Conservation (phyloP, 1,140 invertebrate genomes). For the Pogonognathellus flavescens region DNA sequence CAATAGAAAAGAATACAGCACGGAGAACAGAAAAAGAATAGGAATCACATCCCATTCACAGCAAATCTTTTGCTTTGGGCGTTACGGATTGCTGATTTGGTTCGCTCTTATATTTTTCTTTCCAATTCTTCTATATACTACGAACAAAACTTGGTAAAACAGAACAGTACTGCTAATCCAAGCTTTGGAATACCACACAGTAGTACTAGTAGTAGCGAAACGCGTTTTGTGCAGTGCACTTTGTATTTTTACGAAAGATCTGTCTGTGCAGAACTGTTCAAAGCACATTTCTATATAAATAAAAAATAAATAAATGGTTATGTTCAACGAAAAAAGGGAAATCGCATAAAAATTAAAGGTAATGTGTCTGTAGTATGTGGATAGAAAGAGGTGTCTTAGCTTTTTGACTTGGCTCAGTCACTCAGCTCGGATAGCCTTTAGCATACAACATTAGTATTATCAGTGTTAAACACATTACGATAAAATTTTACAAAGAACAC, state of each 20-base stretch:
- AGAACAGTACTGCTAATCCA: neutral
- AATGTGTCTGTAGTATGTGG: neutral
- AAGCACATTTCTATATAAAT: constrained; percentile 10
- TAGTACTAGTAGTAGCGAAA: neutral
- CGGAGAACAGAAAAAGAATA: constrained; percentile 4
- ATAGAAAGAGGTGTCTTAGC: neutral
- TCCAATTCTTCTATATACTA: neutral
- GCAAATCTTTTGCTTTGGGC: constrained; percentile 22
- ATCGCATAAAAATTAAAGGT: constrained; percentile 34
- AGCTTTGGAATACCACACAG: neutral
- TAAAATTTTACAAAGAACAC: too few relatives aligned
- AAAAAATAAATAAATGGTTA: neutral
- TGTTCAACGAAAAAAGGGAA: constrained; percentile 33
- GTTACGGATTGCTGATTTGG: constrained; percentile 38
- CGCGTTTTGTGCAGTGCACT: neutral
- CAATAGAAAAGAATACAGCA: constrained; percentile 25
- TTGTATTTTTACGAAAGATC: neutral
- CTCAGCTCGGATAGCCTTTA: neutral
- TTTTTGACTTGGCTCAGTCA: neutral
- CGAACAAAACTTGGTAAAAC: neutral
- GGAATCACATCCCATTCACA: constrained; percentile 29
- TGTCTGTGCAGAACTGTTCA: too few relatives aligned
- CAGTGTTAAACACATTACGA: too few relatives aligned
- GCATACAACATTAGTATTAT: too few relatives aligned
- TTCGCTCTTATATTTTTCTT: neutral